phyloP scores from a whole-genome alignment of 2,797 vertebrate genomes.

The Chiroxiphia lanceolata region DNA sequence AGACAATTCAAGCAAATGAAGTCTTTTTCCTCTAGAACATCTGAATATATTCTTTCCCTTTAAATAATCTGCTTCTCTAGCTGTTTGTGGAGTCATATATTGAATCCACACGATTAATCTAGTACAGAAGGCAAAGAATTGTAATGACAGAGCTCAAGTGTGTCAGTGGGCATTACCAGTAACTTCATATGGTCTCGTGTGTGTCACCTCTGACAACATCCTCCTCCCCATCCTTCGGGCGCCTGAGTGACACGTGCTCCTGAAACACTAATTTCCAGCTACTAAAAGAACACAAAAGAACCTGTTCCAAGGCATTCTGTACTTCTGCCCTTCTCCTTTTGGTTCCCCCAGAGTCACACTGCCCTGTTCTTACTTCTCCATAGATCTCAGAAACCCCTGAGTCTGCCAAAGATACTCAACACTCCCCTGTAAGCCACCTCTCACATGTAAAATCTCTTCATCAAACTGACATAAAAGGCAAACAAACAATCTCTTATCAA shows the following conservation, averaged over 20 bases:
- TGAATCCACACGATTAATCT: neutral
- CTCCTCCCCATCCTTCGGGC: neutral
- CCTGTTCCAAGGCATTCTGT: neutral
- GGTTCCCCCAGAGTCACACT: neutral
- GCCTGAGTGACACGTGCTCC: fast-evolving
- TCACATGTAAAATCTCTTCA: neutral
- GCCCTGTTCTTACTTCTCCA: neutral
- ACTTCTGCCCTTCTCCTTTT: neutral
- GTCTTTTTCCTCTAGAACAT: neutral
- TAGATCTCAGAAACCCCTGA: neutral
- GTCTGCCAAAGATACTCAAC: neutral
- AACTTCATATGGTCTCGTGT: neutral
- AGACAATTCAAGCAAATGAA: neutral
- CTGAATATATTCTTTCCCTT: neutral
- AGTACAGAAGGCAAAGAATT: neutral
- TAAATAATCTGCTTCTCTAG: neutral
- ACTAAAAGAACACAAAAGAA: neutral
- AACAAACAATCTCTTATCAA: neutral
- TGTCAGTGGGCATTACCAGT: neutral
- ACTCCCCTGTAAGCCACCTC: neutral
- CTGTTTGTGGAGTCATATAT: neutral
- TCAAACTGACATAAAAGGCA: neutral
- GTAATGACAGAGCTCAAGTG: neutral
- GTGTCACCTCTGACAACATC: neutral
- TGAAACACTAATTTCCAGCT: neutral